Evolutionary conservation across 2,797 vertebrate genomes (phyloP), one percentile per base, ranked within the genome.

Genomic region (Carcharodon carcharias): DNA sequence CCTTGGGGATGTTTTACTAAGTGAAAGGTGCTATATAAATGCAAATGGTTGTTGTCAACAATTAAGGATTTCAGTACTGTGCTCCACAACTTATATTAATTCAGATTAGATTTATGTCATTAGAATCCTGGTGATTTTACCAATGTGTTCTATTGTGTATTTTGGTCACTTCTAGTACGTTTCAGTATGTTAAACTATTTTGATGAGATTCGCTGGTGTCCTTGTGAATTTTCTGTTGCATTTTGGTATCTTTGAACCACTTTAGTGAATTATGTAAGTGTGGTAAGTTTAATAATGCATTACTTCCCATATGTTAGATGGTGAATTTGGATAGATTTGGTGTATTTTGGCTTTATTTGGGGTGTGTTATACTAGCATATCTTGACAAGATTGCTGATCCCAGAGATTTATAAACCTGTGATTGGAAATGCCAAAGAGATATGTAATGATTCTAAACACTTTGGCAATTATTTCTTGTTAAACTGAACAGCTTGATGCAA

Each of bases 391-490:
- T 67, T 93, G n/a, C 88, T 61, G 31, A 35, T 61, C 56, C n/a
- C 63, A n/a, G 61, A 23, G 63, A 63, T 67, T 93, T 93, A 28
- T 93, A 93, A 93, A 45, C 26, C 91, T 93, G 91, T 26, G 7
- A 93, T n/a, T 26, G n/a, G 80, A 82, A 82, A 58, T 31, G 65
- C 45, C 94, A 95, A 95, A 73, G 2, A 95, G 69, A 77, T 95
- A 73, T 71, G 71, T 95, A 63, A 95, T 73, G 71, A 71, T 95
- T 54, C 54, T n/a, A 95, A 95, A 77, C 94, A 95, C 94, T 77
- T 95, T 95, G 58, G 50, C 65, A 77, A 93, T 95, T 73, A 95
- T 95, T 56, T 95, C 45, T 28, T 95, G 94, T 77, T 95, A 77
- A 95, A 54, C 71, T 54, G 50, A 95, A 95, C 94, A 95, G 71